Conservation (phyloP, 1,140 invertebrate species). For the Acromyrmex heyeri region DNA sequence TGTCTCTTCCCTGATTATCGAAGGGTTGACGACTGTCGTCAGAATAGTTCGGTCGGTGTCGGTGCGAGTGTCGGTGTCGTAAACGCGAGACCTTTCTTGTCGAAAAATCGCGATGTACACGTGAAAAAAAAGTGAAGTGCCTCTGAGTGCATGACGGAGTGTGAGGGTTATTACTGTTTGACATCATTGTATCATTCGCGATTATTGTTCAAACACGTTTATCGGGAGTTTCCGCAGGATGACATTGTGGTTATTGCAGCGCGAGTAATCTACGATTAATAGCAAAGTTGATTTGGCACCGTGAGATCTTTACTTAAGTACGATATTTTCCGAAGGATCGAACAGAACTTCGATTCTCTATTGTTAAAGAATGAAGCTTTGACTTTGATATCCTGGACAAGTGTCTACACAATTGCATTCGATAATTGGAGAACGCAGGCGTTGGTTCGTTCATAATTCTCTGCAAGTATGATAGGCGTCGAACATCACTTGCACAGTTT, state of each 20-base stretch:
- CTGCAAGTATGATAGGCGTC: constrained; percentile 27
- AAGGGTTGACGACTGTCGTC: constrained; percentile 13
- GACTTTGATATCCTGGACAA: constrained; percentile 17
- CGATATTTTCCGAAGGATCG: neutral
- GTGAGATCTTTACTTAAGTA: neutral
- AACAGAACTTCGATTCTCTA: neutral
- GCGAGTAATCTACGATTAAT: neutral
- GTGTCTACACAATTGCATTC: neutral
- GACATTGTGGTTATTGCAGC: neutral
- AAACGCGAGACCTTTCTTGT: constrained; percentile 32
- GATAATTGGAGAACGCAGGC: neutral
- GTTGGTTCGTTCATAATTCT: neutral
- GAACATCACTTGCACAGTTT: neutral
- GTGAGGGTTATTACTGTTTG: constrained; percentile 45
- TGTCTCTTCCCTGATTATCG: neutral
- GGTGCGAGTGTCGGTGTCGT: constrained; percentile 42
- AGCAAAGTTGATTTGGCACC: neutral
- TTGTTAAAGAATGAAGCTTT: neutral
- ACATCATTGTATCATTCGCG: constrained; percentile 32
- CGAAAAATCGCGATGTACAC: constrained; percentile 45
- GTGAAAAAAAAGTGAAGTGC: constrained; percentile 58
- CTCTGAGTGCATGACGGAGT: constrained; percentile 41
- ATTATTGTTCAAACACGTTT: constrained; percentile 6
- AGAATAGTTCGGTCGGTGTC: constrained; percentile 31
- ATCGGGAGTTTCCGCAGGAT: neutral